Evolutionary conservation across 2,113 vertebrate species (phyloP).

Genomic region (Anguilla rostrata): DNA sequence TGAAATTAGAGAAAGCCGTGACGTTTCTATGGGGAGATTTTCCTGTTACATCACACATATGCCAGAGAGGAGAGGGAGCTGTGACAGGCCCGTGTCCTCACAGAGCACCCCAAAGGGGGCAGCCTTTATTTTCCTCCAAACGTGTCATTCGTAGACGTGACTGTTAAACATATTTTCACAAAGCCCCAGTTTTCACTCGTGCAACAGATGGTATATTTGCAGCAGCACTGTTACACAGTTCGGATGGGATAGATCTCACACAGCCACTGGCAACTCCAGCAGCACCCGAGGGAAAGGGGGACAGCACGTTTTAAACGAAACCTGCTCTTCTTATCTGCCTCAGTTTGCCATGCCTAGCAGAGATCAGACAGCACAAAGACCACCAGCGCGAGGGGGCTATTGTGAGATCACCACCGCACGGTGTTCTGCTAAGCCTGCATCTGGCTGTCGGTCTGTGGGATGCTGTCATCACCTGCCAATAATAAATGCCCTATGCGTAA

Average conservation of each 20-base stretch:
- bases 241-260: neutral
- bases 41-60: slow-evolving; percentile 34
- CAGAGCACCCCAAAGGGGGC: slow-evolving; percentile 5
- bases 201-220: no score
- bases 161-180: neutral
- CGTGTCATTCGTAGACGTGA: neutral
- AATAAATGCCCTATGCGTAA: neutral
- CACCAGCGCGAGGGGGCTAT: no score
- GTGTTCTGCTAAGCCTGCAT: neutral
- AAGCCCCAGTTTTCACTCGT: no score
- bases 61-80: neutral
- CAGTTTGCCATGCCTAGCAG: neutral
- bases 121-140: neutral
- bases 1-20: slow-evolving; percentile 18
- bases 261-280: neutral
- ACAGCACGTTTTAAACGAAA: neutral
- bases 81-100: slow-evolving; percentile 21
- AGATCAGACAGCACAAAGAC: no score
- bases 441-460: neutral
- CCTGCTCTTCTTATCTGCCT: neutral
- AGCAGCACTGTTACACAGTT: no score
- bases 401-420: neutral
- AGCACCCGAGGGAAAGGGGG: neutral
- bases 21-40: slow-evolving; percentile 19
- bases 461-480: neutral